Conservation (phyloP, 1,140 invertebrate genomes). For the Samia ricini region DNA sequence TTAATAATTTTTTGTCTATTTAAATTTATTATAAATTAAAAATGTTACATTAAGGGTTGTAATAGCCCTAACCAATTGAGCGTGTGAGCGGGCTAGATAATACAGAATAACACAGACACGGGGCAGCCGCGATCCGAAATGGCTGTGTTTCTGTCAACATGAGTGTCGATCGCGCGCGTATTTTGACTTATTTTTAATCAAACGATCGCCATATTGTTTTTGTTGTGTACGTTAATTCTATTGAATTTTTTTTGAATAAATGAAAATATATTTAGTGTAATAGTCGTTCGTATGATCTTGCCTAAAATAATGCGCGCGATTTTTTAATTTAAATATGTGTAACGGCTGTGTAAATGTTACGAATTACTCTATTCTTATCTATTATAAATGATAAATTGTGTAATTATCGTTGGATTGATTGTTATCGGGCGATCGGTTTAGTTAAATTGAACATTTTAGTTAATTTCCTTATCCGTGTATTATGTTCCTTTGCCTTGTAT, state of each 20-base stretch:
- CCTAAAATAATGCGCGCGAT: too few species aligned
- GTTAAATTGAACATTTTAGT: slow-evolving; percentile 1
- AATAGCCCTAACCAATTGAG: slow-evolving; percentile 44
- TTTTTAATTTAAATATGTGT: neutral
- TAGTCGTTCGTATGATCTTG: too few species aligned
- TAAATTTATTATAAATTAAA: neutral
- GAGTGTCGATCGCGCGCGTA: slow-evolving; percentile 34
- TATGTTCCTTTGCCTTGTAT: slow-evolving; percentile 15
- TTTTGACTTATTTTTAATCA: slow-evolving; percentile 60
- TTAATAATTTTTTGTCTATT: neutral
- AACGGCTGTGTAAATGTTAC: neutral
- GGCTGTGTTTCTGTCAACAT: slow-evolving; percentile 45
- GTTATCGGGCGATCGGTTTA: slow-evolving; percentile 9
- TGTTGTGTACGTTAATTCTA: slow-evolving; percentile 51
- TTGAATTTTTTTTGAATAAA: slow-evolving; percentile 5
- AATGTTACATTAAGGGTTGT: neutral
- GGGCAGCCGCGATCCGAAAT: slow-evolving; percentile 44
- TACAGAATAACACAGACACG: slow-evolving; percentile 60
- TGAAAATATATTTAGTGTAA: too few species aligned
- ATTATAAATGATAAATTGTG: slow-evolving; percentile 7
- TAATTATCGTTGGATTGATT: slow-evolving; percentile 14
- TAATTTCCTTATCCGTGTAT: slow-evolving; percentile 15
- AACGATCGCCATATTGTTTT: slow-evolving; percentile 66
- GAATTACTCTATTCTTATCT: neutral
- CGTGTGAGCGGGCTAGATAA: slow-evolving; percentile 64